A percentile compares a stretch with the other conserved stretches of the same genome.
Evolutionary conservation across 2,888 invertebrate species (phyloP).

Genomic region (Melieria omissa): DNA sequence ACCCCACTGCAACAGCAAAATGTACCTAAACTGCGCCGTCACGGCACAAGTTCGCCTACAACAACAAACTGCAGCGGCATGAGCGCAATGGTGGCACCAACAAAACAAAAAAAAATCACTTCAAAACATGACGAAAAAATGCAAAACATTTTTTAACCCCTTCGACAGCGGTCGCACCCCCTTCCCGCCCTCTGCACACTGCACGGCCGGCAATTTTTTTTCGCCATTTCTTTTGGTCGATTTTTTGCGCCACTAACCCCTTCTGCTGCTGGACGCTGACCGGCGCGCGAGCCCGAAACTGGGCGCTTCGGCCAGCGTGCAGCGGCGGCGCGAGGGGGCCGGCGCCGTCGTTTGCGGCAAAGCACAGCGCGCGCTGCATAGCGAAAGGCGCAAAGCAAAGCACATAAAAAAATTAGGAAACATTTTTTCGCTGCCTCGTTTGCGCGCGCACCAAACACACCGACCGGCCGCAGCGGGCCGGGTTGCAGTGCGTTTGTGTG

Average conservation of each 20-base stretch:
- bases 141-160: conserved; percentile 53
- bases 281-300: background rate
- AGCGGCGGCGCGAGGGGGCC: background rate
- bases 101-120: conserved; percentile 45
- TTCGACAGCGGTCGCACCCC: conserved; percentile 33
- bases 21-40: too few species aligned
- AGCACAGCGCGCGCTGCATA: conserved; percentile 41
- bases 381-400: conserved; percentile 36
- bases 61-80: background rate
- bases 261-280: background rate
- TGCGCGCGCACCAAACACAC: too few species aligned
- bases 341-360: background rate
- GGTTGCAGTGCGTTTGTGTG: background rate
- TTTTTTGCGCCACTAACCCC: background rate
- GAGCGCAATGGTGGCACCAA: background rate
- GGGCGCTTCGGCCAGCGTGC: background rate
- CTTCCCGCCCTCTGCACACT: conserved; percentile 33
- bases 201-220: background rate
- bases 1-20: background rate
- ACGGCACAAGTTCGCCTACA: too few species aligned
- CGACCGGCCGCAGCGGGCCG: background rate
- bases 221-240: background rate
- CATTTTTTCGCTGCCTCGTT: background rate
- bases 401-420: conserved; percentile 30
- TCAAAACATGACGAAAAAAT: conserved; percentile 45